Conservation (phyloP, 2,888 invertebrate genomes). For the Rhamnusium bicolor region DNA sequence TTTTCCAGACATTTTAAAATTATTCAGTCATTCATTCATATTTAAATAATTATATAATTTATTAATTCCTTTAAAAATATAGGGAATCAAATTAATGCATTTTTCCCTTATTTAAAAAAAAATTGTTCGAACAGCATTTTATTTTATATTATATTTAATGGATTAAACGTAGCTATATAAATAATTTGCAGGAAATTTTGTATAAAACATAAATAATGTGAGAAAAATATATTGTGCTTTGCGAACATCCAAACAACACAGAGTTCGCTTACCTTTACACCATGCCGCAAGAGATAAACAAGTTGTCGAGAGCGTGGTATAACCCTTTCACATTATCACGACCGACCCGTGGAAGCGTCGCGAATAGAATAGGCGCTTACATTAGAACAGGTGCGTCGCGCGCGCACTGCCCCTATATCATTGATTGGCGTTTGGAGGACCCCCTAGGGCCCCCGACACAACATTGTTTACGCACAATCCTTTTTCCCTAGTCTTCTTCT, state of each 20-base stretch:
- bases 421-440: slow-evolving; percentile 65
- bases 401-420: slow-evolving; percentile 64
- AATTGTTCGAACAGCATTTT: too few relatives aligned
- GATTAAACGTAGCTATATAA: too few relatives aligned
- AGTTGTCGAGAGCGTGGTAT: slow-evolving; percentile 22
- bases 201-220: neutral
- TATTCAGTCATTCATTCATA: too few relatives aligned
- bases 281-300: slow-evolving; percentile 45
- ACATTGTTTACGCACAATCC: slow-evolving; percentile 60
- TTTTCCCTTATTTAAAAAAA: too few relatives aligned
- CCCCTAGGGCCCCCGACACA: slow-evolving; percentile 56
- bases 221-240: neutral
- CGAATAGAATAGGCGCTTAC: slow-evolving; percentile 57
- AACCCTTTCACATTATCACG: slow-evolving; percentile 47
- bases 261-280: slow-evolving; percentile 52
- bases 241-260: slow-evolving; percentile 36
- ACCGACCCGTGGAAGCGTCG: slow-evolving; percentile 45
- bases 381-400: slow-evolving; percentile 66
- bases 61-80: too few relatives aligned
- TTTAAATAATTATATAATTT: too few relatives aligned
- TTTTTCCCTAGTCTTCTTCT: slow-evolving; percentile 38
- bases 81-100: too few relatives aligned
- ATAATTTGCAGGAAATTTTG: neutral
- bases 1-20: too few relatives aligned
- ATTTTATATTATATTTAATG: too few relatives aligned